Evolutionary conservation across 2,797 vertebrate genomes (phyloP).

Genomic region (Sitta carolinensis): DNA sequence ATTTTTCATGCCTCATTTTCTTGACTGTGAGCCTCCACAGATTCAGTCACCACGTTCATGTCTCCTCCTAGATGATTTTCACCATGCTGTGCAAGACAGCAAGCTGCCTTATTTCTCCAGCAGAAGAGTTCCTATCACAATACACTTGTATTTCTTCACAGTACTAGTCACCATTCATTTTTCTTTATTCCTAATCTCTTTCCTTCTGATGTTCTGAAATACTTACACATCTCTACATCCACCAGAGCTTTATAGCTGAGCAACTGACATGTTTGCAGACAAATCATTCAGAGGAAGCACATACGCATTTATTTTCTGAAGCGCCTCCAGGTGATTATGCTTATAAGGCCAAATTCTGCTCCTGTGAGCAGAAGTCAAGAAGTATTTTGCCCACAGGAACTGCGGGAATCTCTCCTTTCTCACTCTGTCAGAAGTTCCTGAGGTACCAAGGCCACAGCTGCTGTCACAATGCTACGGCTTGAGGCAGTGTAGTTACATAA

Average conservation of each 20-base stretch:
- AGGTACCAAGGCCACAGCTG: constrained; percentile 33
- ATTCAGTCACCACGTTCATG: not conserved
- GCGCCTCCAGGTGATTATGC: not conserved
- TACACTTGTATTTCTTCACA: not conserved
- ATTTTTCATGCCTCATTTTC: not conserved
- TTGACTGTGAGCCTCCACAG: not conserved
- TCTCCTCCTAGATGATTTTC: not conserved
- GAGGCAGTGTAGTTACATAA: constrained; percentile 4
- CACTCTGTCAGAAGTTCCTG: not conserved
- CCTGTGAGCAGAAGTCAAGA: not conserved
- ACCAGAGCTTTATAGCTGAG: constrained; percentile 7
- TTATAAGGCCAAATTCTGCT: constrained; percentile 32
- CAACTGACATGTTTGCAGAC: not conserved
- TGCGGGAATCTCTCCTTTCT: not conserved
- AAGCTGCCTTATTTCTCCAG: not conserved
- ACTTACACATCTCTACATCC: not conserved
- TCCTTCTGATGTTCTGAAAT: not conserved
- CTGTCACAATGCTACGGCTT: constrained; percentile 11
- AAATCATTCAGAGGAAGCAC: not conserved
- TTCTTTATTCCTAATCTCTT: constrained; percentile 7
- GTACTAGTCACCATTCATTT: not conserved
- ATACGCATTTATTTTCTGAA: not conserved
- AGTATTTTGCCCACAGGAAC: constrained; percentile 13
- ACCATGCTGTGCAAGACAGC: not conserved
- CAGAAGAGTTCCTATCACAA: not conserved